These are phyloP conservation scores for Papio anubis DNA, from an alignment of 2,113 vertebrate species.

Conservation along the genomic window DNA sequence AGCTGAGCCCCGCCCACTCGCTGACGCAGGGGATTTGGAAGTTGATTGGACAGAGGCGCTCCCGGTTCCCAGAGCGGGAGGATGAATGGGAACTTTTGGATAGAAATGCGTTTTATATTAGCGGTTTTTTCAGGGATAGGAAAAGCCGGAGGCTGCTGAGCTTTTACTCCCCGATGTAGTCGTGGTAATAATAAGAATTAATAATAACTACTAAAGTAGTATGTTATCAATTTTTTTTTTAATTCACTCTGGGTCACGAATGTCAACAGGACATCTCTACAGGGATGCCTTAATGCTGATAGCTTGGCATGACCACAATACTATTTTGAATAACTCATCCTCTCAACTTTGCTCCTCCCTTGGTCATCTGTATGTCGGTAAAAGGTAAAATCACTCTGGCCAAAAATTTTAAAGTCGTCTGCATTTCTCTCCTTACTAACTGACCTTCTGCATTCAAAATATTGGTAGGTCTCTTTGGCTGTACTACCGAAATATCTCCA, in stretches of 20 bases:
- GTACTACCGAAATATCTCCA: not conserved
- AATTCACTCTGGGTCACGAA: not conserved
- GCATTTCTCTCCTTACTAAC: not conserved
- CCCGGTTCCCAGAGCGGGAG: not conserved
- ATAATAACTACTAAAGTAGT: not conserved
- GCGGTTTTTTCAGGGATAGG: not conserved
- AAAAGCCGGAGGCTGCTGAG: not conserved
- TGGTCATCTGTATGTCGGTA: not conserved
- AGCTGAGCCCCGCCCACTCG: not conserved
- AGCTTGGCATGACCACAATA: not conserved
- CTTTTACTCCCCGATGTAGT: not conserved
- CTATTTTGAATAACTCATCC: not conserved
- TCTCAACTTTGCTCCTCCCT: not conserved
- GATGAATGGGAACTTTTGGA: not conserved
- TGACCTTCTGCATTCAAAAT: not conserved
- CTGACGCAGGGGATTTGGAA: not conserved
- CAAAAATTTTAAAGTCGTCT: not conserved
- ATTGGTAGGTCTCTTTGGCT: not conserved
- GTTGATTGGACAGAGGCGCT: slow-evolving; percentile 36
- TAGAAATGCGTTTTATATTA: not conserved
- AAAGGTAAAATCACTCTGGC: not conserved
- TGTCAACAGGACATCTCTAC: not conserved
- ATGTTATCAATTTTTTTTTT: not conserved
- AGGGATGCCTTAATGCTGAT: not conserved
- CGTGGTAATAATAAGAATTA: not conserved